These are phyloP conservation scores for Podarcis siculus DNA, from an alignment of 2,797 vertebrate species.

Conservation along the genomic window DNA sequence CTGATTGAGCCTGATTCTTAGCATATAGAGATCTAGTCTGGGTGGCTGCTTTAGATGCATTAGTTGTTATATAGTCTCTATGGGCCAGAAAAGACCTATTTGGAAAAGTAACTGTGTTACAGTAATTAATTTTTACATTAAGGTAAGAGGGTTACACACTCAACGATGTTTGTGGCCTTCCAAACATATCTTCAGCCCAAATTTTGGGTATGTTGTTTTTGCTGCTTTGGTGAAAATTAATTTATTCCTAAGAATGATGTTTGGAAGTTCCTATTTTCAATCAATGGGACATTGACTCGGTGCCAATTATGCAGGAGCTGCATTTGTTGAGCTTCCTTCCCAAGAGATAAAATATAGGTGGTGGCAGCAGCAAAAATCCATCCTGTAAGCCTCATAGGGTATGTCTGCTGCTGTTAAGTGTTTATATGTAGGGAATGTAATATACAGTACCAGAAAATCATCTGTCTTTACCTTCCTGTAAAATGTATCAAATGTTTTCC, in stretches of 20 bases:
- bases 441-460: background rate
- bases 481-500: background rate
- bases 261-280: background rate
- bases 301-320: background rate
- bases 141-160: background rate
- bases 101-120: background rate
- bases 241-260: background rate
- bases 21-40: too few relatives aligned
- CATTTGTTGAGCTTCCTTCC: too few relatives aligned
- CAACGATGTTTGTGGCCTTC: background rate
- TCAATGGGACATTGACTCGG: background rate
- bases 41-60: too few relatives aligned
- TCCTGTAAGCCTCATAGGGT: too few relatives aligned
- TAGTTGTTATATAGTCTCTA: too few relatives aligned
- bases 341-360: too few relatives aligned
- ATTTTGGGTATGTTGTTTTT: background rate
- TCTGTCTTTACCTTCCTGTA: background rate
- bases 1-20: too few relatives aligned
- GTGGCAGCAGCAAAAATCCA: background rate
- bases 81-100: too few relatives aligned
- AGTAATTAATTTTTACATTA: background rate
- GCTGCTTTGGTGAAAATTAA: background rate
- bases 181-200: background rate
- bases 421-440: background rate
- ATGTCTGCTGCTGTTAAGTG: background rate